Evolutionary conservation across 2,888 invertebrate genomes (phyloP), one percentile per base, ranked within the genome.

Genomic region (Conus canariensis): DNA sequence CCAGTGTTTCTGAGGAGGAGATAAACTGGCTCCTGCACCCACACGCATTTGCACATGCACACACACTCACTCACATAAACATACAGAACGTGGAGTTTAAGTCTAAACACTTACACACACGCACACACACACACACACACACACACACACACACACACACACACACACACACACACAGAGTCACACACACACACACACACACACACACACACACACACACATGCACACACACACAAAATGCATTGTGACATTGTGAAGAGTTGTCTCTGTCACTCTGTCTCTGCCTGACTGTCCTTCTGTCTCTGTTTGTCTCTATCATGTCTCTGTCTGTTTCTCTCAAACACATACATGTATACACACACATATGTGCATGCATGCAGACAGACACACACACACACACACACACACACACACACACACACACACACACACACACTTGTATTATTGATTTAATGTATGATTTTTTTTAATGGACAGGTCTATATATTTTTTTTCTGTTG

Each of bases 161-260:
- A 70, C 70, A 70, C 12, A 70, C 22, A 19, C 70, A 70, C 70
- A 70, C 12, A 19, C 70, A 70, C 45, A 80, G 30, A 80, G 7
- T 8, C 45, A 30, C 16, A 80, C 30, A 8, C 56, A 83, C 83
- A 83, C 58, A 83, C 83, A 83, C 64, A 64, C 64, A 64, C 64
- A 64, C 64, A 64, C 56, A 83, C 83, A 83, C 56, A 83, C 83
- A 83, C 56, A 83, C 83, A 83, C 56, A 83, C 58, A 85, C 45
- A 58, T 22, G 12, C 59, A 85, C 85, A 85, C 56, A n/a, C 85
- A 58, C 60, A 58, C 80, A 45, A 45, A 2, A 45, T 45, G 45
- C 4, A 45, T 3, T 45, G 4, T 45, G 45, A 45, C 45, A 45
- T 45, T 45, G 45, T 45, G 45, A 45, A 45, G 45, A 45, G 45